Base-by-base conservation (phyloP, 2,888 invertebrate genomes). In the Drosophila pegasa region DNA sequence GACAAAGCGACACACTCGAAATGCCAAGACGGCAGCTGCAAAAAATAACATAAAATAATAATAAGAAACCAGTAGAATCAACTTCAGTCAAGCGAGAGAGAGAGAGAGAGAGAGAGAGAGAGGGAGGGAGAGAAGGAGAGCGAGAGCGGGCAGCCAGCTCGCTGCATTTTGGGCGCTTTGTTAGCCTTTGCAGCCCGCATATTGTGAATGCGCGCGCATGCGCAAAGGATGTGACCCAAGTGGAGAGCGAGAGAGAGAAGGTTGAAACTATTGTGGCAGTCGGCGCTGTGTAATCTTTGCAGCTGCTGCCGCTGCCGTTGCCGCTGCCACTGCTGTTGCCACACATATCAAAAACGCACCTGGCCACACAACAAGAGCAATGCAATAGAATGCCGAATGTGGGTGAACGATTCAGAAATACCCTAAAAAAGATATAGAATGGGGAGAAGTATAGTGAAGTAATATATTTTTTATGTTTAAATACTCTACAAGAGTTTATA, bases 171-270 rank as follows among this genome's bases (percentile, higher is more conserved):
- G 75, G 63, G 77, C 72, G 66, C 65, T 67, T 64, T 59, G 61
- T 57, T 55, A 43, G 33, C 55, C 47, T 61, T 59, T 68, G 70
- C 58, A 41, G 69, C 56, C 64, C 63, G 55, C 64, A 67, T 66
- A 65, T 58, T 59, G 40, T 76, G 69, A 86, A 87, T 88, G 89
- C 88, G 88, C 87, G 88, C 87, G 87, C 87, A 83, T 88, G 85
- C 85, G 80, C 88, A 85, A 85, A 88, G 83, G 87, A 85, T 81
- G 72, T 71, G 76, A 47, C 48, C 48, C 76, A 51, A 59, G 41
- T 59, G 62, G 37, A 12, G 41, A 33, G 29, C 35, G 56, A 56
- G 37, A 12, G 41, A 33, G 29, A 47, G 56, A 56, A 35, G 37
- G 43, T 62, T 55, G 61, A 52, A 48, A 52, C 43, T 48, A 43